Evolutionary conservation across 2,113 vertebrate species (phyloP).

Genomic region (Vimba vimba): DNA sequence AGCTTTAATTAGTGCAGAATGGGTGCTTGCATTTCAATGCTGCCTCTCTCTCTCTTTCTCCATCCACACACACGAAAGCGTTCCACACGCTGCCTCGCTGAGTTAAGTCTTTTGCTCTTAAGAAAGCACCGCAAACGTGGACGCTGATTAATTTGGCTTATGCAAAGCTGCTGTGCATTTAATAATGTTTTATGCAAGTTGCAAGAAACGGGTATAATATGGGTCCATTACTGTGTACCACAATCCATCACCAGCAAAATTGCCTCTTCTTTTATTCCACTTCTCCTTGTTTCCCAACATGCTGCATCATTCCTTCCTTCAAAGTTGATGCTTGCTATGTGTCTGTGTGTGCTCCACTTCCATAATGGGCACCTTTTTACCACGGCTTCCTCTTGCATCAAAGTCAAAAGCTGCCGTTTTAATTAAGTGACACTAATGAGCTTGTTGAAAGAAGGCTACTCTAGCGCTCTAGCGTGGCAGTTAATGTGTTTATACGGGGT

Average conservation of each 20-base stretch:
- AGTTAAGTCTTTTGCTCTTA: slow-evolving; percentile 29
- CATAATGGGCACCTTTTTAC: slow-evolving; percentile 59
- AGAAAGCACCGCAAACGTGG: slow-evolving; percentile 69
- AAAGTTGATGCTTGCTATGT: neutral
- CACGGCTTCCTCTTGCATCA: slow-evolving; percentile 84
- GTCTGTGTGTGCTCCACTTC: slow-evolving; percentile 43
- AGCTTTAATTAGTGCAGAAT: slow-evolving; percentile 97
- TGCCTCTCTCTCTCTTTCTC: slow-evolving; percentile 67
- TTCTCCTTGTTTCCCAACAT: neutral
- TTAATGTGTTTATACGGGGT: slow-evolving; percentile 95
- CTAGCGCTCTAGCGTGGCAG: slow-evolving; percentile 86
- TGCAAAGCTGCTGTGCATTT: slow-evolving; percentile 85
- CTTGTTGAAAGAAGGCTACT: slow-evolving; percentile 89
- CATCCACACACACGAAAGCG: slow-evolving; percentile 6
- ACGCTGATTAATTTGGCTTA: slow-evolving; percentile 86
- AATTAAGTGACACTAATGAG: slow-evolving; percentile 97
- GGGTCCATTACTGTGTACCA: slow-evolving; percentile 82
- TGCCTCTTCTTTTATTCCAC: slow-evolving; percentile 55
- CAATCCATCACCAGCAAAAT: slow-evolving; percentile 85
- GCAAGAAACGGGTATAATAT: slow-evolving; percentile 87
- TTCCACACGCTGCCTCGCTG: neutral
- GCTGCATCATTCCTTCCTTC: neutral
- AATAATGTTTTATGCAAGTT: slow-evolving; percentile 85
- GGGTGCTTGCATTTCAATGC: slow-evolving; percentile 81
- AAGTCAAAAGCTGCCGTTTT: slow-evolving; percentile 94